A percentile compares a stretch with the other conserved stretches of the same genome.
phyloP scores from a whole-genome alignment of 2,888 invertebrate genomes.

The Pandemis corylana region DNA sequence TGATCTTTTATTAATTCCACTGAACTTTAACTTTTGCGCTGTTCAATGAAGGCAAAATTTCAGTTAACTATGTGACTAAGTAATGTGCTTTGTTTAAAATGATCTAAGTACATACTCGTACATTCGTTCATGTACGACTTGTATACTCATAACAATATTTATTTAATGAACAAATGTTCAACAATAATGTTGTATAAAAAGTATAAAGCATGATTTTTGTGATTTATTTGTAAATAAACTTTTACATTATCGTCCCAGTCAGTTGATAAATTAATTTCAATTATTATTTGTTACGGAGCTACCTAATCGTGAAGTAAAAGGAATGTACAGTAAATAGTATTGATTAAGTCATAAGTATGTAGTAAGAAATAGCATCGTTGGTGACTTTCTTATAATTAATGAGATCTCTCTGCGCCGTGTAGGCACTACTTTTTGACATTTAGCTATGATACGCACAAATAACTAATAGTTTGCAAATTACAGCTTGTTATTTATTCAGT shows the following conservation, averaged over 20 bases:
- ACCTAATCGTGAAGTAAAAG: constrained; percentile 24
- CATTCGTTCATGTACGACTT: constrained; percentile 60
- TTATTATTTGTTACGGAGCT: constrained; percentile 47
- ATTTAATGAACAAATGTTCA: constrained; percentile 66
- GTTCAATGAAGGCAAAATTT: constrained; percentile 74
- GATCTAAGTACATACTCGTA: constrained; percentile 60
- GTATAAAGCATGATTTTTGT: constrained; percentile 66
- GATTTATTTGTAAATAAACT: constrained; percentile 53
- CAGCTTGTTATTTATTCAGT: constrained; percentile 2
- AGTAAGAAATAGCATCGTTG: constrained; percentile 33
- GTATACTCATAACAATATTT: constrained; percentile 59
- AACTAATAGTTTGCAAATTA: constrained; percentile 15
- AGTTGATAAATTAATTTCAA: constrained; percentile 55
- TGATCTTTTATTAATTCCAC: constrained; percentile 78
- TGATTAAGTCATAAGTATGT: constrained; percentile 25
- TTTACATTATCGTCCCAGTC: constrained; percentile 55
- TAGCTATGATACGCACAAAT: constrained; percentile 6
- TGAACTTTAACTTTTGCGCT: constrained; percentile 78
- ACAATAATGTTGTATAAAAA: constrained; percentile 72
- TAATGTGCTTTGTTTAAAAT: constrained; percentile 77
- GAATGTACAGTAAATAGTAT: constrained; percentile 20
- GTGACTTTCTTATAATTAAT: constrained; percentile 33
- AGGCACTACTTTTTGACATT: constrained; percentile 27
- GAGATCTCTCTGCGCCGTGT: constrained; percentile 19
- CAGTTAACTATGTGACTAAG: constrained; percentile 72